phyloP scores from a whole-genome alignment of 2,797 vertebrate species.

The Rhabdomys pumilio region DNA sequence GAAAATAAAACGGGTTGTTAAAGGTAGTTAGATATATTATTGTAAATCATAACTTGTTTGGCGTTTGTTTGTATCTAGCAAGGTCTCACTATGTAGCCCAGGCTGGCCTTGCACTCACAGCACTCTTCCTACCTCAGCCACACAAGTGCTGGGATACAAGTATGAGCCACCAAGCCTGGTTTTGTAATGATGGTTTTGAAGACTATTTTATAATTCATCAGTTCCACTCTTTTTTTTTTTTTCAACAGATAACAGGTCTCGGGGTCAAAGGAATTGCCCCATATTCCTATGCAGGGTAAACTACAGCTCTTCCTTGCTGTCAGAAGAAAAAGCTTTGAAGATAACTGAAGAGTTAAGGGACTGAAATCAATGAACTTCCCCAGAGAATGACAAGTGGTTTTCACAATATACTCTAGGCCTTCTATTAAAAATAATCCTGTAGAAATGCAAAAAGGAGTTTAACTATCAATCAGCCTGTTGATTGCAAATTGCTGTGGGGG shows the following conservation, averaged over 20 bases:
- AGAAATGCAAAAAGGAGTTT: neutral
- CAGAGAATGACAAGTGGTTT: slow-evolving; percentile 19
- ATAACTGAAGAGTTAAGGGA: slow-evolving; percentile 45
- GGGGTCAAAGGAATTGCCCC: slow-evolving; percentile 91
- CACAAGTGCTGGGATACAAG: neutral
- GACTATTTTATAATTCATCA: slow-evolving; percentile 12
- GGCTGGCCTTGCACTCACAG: neutral
- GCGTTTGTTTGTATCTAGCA: neutral
- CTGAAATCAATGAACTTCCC: slow-evolving; percentile 36
- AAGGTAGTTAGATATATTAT: slow-evolving; percentile 50
- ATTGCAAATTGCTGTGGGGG: slow-evolving; percentile 14
- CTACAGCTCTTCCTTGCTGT: slow-evolving; percentile 24
- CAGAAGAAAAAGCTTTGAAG: slow-evolving; percentile 56
- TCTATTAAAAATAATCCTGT: slow-evolving; percentile 8
- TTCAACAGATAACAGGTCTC: slow-evolving; percentile 91
- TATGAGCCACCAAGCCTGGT: neutral
- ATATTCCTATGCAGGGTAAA: slow-evolving; percentile 88
- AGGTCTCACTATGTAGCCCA: neutral
- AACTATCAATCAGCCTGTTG: slow-evolving; percentile 13
- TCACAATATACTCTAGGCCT: slow-evolving; percentile 22
- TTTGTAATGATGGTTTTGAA: slow-evolving; percentile 68
- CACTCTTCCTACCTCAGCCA: neutral
- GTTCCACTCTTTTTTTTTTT: slow-evolving; percentile 63
- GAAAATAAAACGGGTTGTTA: slow-evolving; percentile 68
- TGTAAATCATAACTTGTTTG: slow-evolving; percentile 55